Percentiles rank a stretch among this genome's conserved stretches.
These are phyloP conservation scores for Phaethornis superciliosus DNA, from an alignment of 2,113 vertebrate genomes.

Conservation along the genomic window DNA sequence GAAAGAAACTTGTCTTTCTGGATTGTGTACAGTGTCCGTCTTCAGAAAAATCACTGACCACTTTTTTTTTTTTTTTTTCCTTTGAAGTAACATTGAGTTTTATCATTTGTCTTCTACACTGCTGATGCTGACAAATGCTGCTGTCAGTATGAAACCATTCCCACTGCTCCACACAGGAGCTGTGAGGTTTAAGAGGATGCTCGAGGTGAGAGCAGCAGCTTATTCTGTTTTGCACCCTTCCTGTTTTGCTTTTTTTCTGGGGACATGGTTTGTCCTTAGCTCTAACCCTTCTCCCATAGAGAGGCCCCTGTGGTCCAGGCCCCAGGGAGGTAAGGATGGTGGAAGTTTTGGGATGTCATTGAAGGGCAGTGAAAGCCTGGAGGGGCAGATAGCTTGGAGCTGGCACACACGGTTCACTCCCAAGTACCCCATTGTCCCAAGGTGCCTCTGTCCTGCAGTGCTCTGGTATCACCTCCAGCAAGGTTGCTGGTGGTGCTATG, in stretches of 20 bases:
- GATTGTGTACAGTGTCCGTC: not conserved
- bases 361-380: not conserved
- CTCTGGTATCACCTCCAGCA: accelerated
- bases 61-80: not conserved
- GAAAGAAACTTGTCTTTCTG: not conserved
- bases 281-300: not conserved
- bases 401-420: not conserved
- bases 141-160: not conserved
- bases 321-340: not conserved
- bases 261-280: not conserved
- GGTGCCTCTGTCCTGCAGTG: not conserved
- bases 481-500: not conserved
- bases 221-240: not conserved
- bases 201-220: not conserved
- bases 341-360: not conserved
- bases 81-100: not conserved
- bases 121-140: not conserved
- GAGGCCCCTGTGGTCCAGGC: not conserved
- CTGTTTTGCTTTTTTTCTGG: not conserved
- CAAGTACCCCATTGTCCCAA: not conserved
- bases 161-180: accelerated
- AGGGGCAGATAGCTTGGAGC: not conserved
- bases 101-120: not conserved
- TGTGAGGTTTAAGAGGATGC: not conserved
- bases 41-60: not conserved